These are phyloP conservation scores for Pyrrhosoma nymphula DNA, from an alignment of 2,888 invertebrate genomes.

Conservation along the genomic window DNA sequence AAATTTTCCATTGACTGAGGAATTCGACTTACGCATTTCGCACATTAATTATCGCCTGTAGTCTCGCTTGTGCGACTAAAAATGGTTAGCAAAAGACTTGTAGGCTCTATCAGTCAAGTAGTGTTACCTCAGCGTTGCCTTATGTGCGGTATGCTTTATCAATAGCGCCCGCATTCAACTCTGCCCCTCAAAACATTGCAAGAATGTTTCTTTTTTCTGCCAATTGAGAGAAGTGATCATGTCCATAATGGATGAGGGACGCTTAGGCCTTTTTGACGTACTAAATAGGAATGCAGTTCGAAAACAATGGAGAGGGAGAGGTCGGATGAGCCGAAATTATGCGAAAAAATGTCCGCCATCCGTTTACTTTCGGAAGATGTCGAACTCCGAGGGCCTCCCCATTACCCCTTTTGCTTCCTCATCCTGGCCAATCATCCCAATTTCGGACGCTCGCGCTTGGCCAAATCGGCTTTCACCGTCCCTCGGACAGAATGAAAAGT, in stretches of 20 bases:
- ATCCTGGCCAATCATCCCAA: slow-evolving; percentile 24
- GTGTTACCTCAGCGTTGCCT: too few species aligned
- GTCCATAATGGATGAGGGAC: not conserved
- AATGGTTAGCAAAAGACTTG: too few species aligned
- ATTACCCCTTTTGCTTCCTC: not conserved
- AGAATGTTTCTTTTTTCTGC: not conserved
- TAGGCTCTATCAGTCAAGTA: too few species aligned
- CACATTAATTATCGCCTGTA: too few species aligned
- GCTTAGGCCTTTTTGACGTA: not conserved
- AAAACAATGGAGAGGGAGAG: not conserved
- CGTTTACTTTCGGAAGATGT: not conserved
- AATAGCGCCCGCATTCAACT: too few species aligned
- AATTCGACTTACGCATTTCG: too few species aligned
- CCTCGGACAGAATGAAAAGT: not conserved
- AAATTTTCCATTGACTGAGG: too few species aligned
- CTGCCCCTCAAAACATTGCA: too few species aligned
- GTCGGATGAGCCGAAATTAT: not conserved
- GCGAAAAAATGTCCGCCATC: not conserved
- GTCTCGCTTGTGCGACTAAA: too few species aligned
- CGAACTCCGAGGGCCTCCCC: not conserved
- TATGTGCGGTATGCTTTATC: too few species aligned
- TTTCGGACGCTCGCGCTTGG: slow-evolving; percentile 45
- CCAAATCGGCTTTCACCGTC: not conserved
- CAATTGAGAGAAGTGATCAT: not conserved
- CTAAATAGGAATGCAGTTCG: not conserved